These are phyloP conservation scores for Kobus ellipsiprymnus DNA, from an alignment of 2,113 vertebrate genomes.

Conservation along the genomic window DNA sequence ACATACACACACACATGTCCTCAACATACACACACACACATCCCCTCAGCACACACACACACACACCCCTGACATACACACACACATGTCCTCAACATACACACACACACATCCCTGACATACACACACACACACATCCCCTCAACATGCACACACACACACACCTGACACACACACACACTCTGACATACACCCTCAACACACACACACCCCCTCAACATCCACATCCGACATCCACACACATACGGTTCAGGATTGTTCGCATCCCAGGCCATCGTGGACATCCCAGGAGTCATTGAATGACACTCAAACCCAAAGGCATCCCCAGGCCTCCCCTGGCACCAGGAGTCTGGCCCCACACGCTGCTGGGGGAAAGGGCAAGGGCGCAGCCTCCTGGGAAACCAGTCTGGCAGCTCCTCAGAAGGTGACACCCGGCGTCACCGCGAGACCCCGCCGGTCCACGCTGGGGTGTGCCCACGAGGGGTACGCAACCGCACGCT, in stretches of 20 bases:
- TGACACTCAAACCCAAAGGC: neutral
- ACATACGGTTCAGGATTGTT: neutral
- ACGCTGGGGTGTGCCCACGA: fast-evolving
- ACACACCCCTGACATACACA: no score
- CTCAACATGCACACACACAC: neutral
- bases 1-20: neutral
- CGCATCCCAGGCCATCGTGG: no score
- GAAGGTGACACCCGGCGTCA: neutral
- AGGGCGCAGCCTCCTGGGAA: neutral
- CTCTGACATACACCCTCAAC: neutral
- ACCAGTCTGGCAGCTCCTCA: neutral
- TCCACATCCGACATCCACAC: neutral
- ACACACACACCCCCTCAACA: neutral
- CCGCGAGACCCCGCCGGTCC: fast-evolving
- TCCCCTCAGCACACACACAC: no score
- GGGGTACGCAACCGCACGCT: fast-evolving
- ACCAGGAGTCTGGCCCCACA: neutral
- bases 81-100: no score
- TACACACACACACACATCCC: no score
- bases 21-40: no score
- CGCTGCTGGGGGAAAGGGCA: neutral
- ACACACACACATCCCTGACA: no score
- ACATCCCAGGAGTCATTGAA: neutral
- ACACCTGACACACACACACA: neutral
- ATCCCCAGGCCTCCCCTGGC: neutral